Percentiles rank a stretch among this genome's conserved stretches.
phyloP scores from a whole-genome alignment of 2,113 vertebrate genomes.

The Thalassoma bifasciatum region DNA sequence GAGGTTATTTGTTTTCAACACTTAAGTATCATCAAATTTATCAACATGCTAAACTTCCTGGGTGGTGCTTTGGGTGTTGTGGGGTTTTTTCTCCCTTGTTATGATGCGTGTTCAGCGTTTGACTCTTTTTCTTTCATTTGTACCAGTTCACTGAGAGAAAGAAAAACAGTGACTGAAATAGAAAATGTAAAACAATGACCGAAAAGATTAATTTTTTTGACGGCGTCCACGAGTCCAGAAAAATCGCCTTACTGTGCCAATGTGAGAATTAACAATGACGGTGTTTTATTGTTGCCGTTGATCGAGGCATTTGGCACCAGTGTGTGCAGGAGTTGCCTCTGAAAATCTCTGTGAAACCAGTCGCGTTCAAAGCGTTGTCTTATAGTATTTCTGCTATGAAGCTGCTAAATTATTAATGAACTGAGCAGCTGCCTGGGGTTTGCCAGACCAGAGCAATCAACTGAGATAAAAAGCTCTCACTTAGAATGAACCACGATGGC shows the following conservation, averaged over 20 bases:
- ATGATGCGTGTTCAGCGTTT: neutral
- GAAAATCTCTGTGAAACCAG: conserved; percentile 19
- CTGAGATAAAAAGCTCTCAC: neutral
- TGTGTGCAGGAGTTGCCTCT: neutral
- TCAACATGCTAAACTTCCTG: no score
- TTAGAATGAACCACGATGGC: neutral
- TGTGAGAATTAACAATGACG: neutral
- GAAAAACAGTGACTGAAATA: no score
- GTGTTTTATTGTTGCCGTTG: neutral
- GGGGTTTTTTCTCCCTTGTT: neutral
- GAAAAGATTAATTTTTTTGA: neutral
- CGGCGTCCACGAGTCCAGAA: neutral
- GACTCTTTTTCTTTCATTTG: neutral
- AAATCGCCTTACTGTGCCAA: neutral
- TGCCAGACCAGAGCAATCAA: conserved; percentile 63
- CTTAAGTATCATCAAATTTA: no score
- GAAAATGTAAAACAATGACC: no score
- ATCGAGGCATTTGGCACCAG: neutral
- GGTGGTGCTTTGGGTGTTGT: neutral
- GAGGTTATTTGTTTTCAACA: no score
- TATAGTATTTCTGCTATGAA: conserved; percentile 69
- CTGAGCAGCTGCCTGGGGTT: conserved; percentile 56
- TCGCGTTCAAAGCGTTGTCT: conserved; percentile 49
- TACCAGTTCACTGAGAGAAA: neutral
- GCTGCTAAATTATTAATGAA: conserved; percentile 82